phyloP scores from a whole-genome alignment of 2,888 invertebrate species.

The Sphaeridia pumilis region DNA sequence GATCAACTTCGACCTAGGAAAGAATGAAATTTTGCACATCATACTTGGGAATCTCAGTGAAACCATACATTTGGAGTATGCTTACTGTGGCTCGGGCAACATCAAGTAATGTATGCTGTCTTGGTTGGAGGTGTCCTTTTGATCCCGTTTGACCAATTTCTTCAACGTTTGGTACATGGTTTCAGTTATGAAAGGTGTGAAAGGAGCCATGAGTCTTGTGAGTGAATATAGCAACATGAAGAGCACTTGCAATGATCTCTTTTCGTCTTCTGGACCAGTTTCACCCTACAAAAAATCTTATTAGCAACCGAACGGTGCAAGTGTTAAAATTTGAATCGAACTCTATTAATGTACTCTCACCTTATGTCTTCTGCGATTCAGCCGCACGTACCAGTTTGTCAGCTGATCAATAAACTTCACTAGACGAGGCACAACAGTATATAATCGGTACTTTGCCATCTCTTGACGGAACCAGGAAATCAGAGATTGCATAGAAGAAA shows the following conservation, averaged over 20 bases:
- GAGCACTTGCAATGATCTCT: constrained; percentile 71
- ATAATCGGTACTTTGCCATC: constrained; percentile 88
- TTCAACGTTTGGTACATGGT: constrained; percentile 57
- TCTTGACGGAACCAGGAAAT: constrained; percentile 77
- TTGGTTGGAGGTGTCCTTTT: constrained; percentile 38
- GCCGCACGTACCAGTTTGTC: constrained; percentile 97
- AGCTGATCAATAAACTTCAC: constrained; percentile 94
- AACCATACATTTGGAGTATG: constrained; percentile 1
- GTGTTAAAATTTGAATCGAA: neutral
- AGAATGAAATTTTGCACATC: constrained; percentile 2
- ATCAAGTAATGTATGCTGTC: constrained; percentile 86
- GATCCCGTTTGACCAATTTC: constrained; percentile 39
- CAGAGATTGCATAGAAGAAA: constrained; percentile 90
- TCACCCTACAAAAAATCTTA: constrained; percentile 52
- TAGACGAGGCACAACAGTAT: constrained; percentile 86
- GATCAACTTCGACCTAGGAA: constrained; percentile 52
- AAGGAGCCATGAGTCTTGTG: constrained; percentile 89
- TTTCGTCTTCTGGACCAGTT: constrained; percentile 64
- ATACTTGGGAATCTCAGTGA: constrained; percentile 5
- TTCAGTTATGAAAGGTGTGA: constrained; percentile 92
- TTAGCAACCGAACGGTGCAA: neutral
- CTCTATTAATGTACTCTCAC: constrained; percentile 32
- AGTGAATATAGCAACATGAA: constrained; percentile 79
- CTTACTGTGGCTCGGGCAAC: constrained; percentile 57
- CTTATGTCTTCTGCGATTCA: constrained; percentile 89